These are phyloP conservation scores for Equus quagga DNA, from an alignment of 2,113 vertebrate genomes.

Conservation along the genomic window DNA sequence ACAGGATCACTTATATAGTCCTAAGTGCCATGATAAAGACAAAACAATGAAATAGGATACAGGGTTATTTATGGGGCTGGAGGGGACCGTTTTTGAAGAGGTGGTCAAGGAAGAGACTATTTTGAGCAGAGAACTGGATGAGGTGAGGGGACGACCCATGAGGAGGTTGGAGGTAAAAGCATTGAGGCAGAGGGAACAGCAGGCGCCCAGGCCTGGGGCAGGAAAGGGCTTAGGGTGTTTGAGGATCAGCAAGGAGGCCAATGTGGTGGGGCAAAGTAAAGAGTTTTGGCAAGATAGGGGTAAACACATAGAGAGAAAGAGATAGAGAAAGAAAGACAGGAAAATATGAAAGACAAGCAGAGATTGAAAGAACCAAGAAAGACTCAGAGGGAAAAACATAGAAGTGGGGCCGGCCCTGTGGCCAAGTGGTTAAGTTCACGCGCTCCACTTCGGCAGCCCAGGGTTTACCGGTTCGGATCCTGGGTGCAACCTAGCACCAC, in stretches of 20 bases:
- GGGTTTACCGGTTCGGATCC: too few relatives aligned
- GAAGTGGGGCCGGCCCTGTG: not conserved
- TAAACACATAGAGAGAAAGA: not conserved
- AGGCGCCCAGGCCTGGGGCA: not conserved
- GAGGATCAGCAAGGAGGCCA: not conserved
- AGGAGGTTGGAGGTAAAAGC: not conserved
- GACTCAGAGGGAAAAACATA: not conserved
- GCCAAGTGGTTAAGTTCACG: too few relatives aligned
- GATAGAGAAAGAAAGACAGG: not conserved
- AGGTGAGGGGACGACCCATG: not conserved
- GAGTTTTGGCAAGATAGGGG: not conserved
- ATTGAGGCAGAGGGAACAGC: not conserved
- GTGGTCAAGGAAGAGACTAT: not conserved
- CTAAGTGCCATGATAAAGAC: not conserved
- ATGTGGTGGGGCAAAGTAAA: not conserved
- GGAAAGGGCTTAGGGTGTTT: not conserved
- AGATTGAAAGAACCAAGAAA: not conserved
- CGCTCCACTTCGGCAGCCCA: too few relatives aligned
- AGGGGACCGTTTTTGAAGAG: not conserved
- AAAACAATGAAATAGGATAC: not conserved
- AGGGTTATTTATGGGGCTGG: not conserved
- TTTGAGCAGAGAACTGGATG: not conserved
- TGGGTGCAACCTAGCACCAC: too few relatives aligned
- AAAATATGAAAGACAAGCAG: not conserved
- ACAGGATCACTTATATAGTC: not conserved